Base-by-base conservation (phyloP, 2,888 invertebrate species). In the Erebia epiphron region DNA sequence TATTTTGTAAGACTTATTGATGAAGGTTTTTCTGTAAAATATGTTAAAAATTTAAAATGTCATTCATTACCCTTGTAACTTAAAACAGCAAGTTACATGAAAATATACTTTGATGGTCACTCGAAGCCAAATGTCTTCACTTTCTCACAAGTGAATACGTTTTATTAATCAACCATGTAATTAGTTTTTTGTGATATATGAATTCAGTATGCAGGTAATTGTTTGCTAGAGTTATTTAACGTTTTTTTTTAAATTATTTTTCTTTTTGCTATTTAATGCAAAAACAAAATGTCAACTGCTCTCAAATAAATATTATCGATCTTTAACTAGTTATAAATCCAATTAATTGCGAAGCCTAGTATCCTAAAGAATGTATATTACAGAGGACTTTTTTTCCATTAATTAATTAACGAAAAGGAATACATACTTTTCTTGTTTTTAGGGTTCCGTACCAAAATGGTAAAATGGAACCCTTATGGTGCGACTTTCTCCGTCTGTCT, bases 141-240 rank as follows among this genome's bases (percentile, higher is more conserved):
- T 64, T 52, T 64, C 64, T 52, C 64, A 64, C 64, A 64, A 52
- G 16, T 52, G 16, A 35, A 26, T 64, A 41, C n/a, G 60, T 60
- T 60, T 60, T 60, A 41, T 60, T 16, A 43, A 60, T 60, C 60
- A 60, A 60, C 41, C 60, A 11, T 41, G 41, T 64, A 52, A 64
- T 64, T 64, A 41, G 35, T n/a, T 35, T 64, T 63, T 64, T 50
- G 11, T 50, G 52, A 16, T 64, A 11, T 52, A 57, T 57, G 56
- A 13, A 13, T 26, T 57, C 11, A 56, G 56, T 56, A 56, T 21
- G 56, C 16, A 41, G 58, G 16, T 60, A 58, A 58, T 58, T 58
- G 58, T 35, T 9, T 9, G 2, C 21, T 21, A 26, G 13, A 57
- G 60, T 1, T 60, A 60, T 43, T 35, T 35, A 58, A 58, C 26